Evolutionary conservation across 1,140 invertebrate genomes (phyloP).

Genomic region (Pogonomyrmex californicus): DNA sequence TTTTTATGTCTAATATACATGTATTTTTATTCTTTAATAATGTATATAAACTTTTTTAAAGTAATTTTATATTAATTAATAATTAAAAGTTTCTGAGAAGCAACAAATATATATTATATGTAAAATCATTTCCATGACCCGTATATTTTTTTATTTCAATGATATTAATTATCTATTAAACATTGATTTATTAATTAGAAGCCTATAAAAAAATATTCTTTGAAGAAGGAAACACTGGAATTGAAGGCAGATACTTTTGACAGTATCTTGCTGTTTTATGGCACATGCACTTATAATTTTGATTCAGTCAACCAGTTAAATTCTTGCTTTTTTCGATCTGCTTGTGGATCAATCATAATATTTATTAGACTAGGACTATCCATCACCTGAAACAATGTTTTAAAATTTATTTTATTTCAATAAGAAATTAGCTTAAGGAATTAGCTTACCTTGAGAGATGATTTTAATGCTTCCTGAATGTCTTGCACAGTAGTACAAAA

Average conservation of each 20-base stretch:
- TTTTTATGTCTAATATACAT: conserved; percentile 4
- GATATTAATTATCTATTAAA: conserved; percentile 31
- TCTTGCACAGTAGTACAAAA: conserved; percentile 93
- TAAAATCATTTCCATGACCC: neutral
- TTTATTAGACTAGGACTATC: conserved; percentile 96
- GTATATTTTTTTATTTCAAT: neutral
- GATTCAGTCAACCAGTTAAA: conserved; percentile 97
- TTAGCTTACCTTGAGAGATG: conserved; percentile 88
- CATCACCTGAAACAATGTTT: conserved; percentile 83
- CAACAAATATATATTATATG: neutral
- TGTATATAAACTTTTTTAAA: neutral
- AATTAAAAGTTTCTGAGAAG: neutral
- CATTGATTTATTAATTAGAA: conserved; percentile 14
- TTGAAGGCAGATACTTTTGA: neutral
- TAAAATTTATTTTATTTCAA: conserved; percentile 21
- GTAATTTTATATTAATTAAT: neutral
- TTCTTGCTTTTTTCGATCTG: conserved; percentile 96
- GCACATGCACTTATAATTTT: conserved; percentile 89
- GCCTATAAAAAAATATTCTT: conserved; percentile 33
- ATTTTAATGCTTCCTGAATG: conserved; percentile 90
- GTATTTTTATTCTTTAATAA: neutral
- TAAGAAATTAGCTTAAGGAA: neutral
- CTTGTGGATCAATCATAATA: conserved; percentile 94
- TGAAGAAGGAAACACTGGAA: conserved; percentile 28
- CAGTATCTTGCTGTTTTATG: neutral